Evolutionary conservation across 2,113 vertebrate genomes (phyloP).

Genomic region (Varanus salvator): DNA sequence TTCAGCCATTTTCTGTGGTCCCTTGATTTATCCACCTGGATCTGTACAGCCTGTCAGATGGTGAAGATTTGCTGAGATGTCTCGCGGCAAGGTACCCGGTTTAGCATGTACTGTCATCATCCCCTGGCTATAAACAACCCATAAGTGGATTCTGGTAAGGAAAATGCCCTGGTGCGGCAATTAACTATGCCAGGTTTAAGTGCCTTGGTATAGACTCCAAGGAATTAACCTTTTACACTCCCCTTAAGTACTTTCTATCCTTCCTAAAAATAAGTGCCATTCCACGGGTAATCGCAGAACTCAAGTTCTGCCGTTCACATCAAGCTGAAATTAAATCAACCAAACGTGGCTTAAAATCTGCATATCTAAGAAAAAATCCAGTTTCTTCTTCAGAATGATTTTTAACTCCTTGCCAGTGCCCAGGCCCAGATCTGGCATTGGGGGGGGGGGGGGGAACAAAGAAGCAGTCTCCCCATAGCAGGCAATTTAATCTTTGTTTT

Average conservation of each 20-base stretch:
- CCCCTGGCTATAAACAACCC: slow-evolving; percentile 36
- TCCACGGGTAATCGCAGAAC: background rate
- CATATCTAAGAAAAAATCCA: background rate
- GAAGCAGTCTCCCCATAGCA: no score
- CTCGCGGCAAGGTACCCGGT: background rate
- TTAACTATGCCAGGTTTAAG: slow-evolving; percentile 43
- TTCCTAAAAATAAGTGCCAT: slow-evolving; percentile 39
- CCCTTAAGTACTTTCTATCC: slow-evolving; percentile 48
- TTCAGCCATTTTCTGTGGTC: background rate
- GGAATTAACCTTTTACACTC: slow-evolving; percentile 37
- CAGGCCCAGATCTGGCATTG: no score
- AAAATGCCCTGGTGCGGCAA: slow-evolving; percentile 34
- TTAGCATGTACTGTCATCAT: background rate
- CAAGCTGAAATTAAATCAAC: background rate
- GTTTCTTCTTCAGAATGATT: background rate
- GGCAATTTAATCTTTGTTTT: no score
- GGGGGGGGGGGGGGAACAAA: no score
- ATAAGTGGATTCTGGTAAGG: slow-evolving; percentile 12
- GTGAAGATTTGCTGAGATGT: background rate
- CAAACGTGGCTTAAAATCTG: background rate
- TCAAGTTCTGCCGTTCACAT: background rate
- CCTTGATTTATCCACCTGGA: background rate
- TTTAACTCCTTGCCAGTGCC: background rate
- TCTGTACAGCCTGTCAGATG: background rate
- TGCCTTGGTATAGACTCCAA: slow-evolving; percentile 47